Percentiles rank a stretch among this genome's conserved stretches.
These are phyloP conservation scores for Danio aesculapii DNA, from an alignment of 2,797 vertebrate species.

Conservation along the genomic window DNA sequence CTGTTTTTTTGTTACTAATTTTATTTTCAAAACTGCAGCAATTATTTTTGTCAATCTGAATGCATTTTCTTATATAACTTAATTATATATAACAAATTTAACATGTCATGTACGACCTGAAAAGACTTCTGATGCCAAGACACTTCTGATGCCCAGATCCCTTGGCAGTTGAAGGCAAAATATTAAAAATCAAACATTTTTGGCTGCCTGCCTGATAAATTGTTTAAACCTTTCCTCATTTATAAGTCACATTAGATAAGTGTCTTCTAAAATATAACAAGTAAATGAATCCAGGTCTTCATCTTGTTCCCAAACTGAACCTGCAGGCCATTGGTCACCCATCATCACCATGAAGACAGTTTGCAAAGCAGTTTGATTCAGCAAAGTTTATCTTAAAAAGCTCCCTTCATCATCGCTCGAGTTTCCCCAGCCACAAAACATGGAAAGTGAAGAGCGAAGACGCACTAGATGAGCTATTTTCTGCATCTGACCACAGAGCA, in stretches of 20 bases:
- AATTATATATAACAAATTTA: too few relatives aligned
- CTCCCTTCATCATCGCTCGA: not conserved
- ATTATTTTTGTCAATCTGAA: too few relatives aligned
- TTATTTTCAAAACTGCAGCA: too few relatives aligned
- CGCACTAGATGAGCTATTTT: constrained; percentile 64
- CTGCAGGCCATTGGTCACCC: not conserved
- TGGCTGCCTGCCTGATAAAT: not conserved
- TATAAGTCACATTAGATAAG: not conserved
- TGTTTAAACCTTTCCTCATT: not conserved
- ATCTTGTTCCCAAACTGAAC: not conserved
- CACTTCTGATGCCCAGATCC: not conserved
- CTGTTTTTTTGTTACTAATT: too few relatives aligned
- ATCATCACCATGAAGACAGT: not conserved
- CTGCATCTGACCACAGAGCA: constrained; percentile 64
- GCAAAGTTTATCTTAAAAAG: not conserved
- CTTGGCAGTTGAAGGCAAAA: not conserved
- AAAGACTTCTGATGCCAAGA: not conserved
- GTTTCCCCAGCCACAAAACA: not conserved
- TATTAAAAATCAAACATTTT: not conserved
- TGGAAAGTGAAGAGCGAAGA: not conserved
- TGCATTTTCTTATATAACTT: too few relatives aligned
- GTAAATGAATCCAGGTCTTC: not conserved
- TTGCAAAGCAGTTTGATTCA: not conserved
- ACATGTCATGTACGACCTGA: too few relatives aligned
- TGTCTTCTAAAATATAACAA: not conserved